Base-by-base conservation (phyloP, 1,140 invertebrate genomes). In the Leptinotarsa lineolata region DNA sequence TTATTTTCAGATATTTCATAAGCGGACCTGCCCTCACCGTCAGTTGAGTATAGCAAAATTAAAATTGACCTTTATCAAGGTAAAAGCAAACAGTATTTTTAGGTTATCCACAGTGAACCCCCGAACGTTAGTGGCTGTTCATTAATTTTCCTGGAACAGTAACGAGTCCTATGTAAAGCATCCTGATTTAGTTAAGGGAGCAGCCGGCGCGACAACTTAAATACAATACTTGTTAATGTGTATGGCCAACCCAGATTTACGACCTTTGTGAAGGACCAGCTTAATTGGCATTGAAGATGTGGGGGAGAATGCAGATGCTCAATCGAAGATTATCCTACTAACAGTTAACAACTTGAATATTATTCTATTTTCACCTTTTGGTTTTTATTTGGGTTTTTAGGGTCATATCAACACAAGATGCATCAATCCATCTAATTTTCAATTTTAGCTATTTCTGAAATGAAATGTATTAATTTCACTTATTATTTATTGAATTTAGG, bases 231-330 rank as follows among this genome's bases (percentile, higher is more conserved):
- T 18, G 48, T 54, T 54, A 54, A 54, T 54, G 15, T 54, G 48
- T 16, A 54, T 54, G n/a, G 16, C 48, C 48, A 54, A 54, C 48
- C 6, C 13, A 54, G 48, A 54, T 54, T 54, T 54, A 54, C n/a
- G 48, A 54, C 48, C 48, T 54, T 54, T 54, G 48, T 54, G 48
- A 54, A 54, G 48, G 48, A 54, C 48, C 48, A 54, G 48, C 48
- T 54, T 54, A 54, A 54, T 54, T 54, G 48, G 48, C 48, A 54
- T 54, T 54, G n/a, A 54, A 54, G 16, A 18, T 54, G 48, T 54
- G 16, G 48, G 48, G 48, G 48, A 54, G 0, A 54, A 16, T 18
- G 6, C 4, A 54, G 16, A 18, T 54, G 48, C 15, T 8, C 30
- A 54, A 15, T 11, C 12, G 11, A 11, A 54, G 48, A 18, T 54